Evolutionary conservation across 2,888 invertebrate genomes (phyloP).

Genomic region (Sinohyriopsis cumingii): DNA sequence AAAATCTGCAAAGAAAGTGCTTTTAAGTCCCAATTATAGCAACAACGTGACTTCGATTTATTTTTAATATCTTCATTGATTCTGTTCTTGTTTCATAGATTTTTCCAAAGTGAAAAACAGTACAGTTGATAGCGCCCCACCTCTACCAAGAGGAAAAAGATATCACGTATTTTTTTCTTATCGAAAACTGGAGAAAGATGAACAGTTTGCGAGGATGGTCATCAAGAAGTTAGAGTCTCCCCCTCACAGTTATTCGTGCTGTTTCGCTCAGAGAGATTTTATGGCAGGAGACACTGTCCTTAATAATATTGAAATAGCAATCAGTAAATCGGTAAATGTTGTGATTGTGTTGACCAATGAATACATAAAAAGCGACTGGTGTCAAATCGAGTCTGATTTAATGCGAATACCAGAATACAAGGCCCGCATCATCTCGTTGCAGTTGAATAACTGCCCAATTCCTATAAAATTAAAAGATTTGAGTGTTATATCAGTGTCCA

Average conservation of each 20-base stretch:
- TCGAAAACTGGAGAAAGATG: conserved; percentile 12
- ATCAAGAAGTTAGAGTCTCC: conserved; percentile 13
- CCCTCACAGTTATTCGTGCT: conserved; percentile 18
- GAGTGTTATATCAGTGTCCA: too few relatives aligned
- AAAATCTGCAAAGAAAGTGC: too few relatives aligned
- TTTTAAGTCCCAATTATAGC: too few relatives aligned
- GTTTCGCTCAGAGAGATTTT: conserved; percentile 18
- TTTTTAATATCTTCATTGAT: too few relatives aligned
- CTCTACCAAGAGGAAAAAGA: conserved; percentile 17
- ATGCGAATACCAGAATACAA: too few relatives aligned
- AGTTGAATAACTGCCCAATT: too few relatives aligned
- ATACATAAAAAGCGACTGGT: conserved; percentile 20
- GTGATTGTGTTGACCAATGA: conserved; percentile 18
- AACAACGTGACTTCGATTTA: too few relatives aligned
- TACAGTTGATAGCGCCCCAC: conserved; percentile 15
- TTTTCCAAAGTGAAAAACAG: too few relatives aligned
- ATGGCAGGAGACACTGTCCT: conserved; percentile 13
- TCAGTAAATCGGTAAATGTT: conserved; percentile 12
- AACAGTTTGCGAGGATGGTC: conserved; percentile 18
- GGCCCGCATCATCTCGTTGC: too few relatives aligned
- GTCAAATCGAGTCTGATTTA: neutral
- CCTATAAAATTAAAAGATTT: too few relatives aligned
- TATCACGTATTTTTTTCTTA: conserved; percentile 24
- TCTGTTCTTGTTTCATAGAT: too few relatives aligned
- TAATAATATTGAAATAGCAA: conserved; percentile 11